Percentiles rank a stretch among this genome's conserved stretches.
These are phyloP conservation scores for Stratiomys singularior DNA, from an alignment of 2,888 invertebrate genomes.

Conservation along the genomic window DNA sequence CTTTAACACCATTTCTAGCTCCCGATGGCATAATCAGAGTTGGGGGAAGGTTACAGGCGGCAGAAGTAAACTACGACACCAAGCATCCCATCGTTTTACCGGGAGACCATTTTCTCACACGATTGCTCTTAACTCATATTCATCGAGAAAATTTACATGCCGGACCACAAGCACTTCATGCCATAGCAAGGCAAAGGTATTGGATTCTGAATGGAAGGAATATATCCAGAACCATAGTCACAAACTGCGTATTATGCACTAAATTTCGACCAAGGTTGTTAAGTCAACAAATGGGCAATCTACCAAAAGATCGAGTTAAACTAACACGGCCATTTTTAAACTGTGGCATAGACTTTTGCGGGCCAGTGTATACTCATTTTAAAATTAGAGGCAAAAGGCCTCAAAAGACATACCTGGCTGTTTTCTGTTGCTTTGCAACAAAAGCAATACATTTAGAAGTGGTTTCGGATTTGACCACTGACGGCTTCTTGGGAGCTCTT, in stretches of 20 bases:
- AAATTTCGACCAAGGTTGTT: conserved; percentile 47
- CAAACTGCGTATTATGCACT: conserved; percentile 51
- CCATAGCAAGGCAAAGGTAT: conserved; percentile 51
- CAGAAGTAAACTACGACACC: conserved; percentile 45
- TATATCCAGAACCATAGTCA: conserved; percentile 48
- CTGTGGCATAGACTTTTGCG: conserved; percentile 47
- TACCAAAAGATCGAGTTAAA: conserved; percentile 52
- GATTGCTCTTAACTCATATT: conserved; percentile 42
- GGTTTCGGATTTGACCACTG: conserved; percentile 28
- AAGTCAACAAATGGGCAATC: conserved; percentile 55
- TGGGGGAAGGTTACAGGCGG: conserved; percentile 41
- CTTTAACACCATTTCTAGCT: conserved; percentile 45
- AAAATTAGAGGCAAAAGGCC: conserved; percentile 37
- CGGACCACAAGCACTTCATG: conserved; percentile 44
- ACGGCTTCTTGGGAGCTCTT: conserved; percentile 32
- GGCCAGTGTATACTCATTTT: conserved; percentile 46
- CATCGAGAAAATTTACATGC: conserved; percentile 29
- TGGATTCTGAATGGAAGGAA: conserved; percentile 54
- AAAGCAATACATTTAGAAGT: conserved; percentile 31
- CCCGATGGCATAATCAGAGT: conserved; percentile 41
- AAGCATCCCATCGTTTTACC: conserved; percentile 56
- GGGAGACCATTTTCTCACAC: conserved; percentile 46
- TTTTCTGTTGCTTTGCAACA: neutral
- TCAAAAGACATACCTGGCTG: conserved; percentile 16
- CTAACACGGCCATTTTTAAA: conserved; percentile 45